Base-by-base conservation (phyloP, 2,888 invertebrate genomes). In the Scaptomyza tumidula region DNA sequence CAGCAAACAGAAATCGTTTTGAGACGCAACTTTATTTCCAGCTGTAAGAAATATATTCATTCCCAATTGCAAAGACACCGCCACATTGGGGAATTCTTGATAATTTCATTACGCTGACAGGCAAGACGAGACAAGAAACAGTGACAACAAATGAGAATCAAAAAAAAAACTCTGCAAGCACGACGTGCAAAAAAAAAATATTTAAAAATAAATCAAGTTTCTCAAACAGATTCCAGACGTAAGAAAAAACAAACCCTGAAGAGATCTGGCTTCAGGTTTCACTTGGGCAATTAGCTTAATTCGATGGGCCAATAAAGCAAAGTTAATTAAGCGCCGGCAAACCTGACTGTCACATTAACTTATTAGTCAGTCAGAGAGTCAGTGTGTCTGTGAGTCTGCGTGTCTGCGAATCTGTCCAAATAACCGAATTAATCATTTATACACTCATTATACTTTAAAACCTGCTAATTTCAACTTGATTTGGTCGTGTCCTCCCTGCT, bases 361-460 rank as follows among this genome's bases (percentile, higher is more conserved):
- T 14, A 14, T 43, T 48, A 31, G 39, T 11, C 10, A 50, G 19
- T 35, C 13, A 44, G 29, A 29, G 33, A n/a, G n/a, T 11, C 14
- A 4, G 16, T n/a, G n/a, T n/a, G n/a, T n/a, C n/a, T n/a, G n/a
- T n/a, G n/a, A n/a, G n/a, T n/a, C n/a, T n/a, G n/a, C 16, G 11
- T 13, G 10, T 29, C 29, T 29, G 29, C 7, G 29, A 7, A 1
- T 29, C 58, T 58, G 57, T 56, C 70, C 52, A 45, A 55, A 53
- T 60, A 41, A 41, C 62, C 62, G 63, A 83, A 86, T 83, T 84
- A 86, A 83, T 86, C 83, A 83, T 78, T 80, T 83, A 83, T 71
- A 72, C 78, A 60, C 80, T 84, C 81, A 86, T 86, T 83, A 86
- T 78, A 64, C 71, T 84, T 83, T 83, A 83, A 86, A 80, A 68